A percentile compares a stretch with the other conserved stretches of the same genome.
These are phyloP conservation scores for Ophioderma brevispina DNA, from an alignment of 35 echinoderm and acorn worm species.

Conservation along the genomic window DNA sequence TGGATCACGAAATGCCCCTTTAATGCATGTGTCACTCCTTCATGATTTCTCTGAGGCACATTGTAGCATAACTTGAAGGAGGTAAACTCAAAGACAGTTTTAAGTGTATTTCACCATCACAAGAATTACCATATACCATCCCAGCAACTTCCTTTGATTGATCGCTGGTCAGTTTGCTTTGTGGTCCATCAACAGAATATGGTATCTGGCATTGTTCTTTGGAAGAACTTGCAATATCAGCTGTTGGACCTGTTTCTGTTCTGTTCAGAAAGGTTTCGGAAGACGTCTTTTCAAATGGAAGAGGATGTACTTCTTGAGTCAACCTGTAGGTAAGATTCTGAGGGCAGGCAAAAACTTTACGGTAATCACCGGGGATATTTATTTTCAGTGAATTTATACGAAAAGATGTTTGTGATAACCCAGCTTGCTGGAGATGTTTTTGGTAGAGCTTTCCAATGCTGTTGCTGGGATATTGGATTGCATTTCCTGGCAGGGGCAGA, in stretches of 20 bases:
- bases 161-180: too few species aligned
- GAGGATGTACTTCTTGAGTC: not conserved
- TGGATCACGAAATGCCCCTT: too few species aligned
- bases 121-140: too few species aligned
- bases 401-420: constrained; percentile 49
- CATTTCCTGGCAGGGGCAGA: constrained; percentile 87
- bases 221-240: too few species aligned
- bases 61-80: constrained; percentile 78
- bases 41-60: constrained; percentile 71
- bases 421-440: constrained; percentile 31
- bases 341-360: constrained; percentile 51
- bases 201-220: too few species aligned
- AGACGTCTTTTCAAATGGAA: too few species aligned
- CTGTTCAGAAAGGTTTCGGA: too few species aligned
- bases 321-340: constrained; percentile 36
- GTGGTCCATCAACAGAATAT: too few species aligned
- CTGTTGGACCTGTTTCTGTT: too few species aligned
- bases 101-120: constrained; percentile 15
- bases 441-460: constrained; percentile 44
- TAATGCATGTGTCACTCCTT: constrained; percentile 37
- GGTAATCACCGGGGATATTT: constrained; percentile 89
- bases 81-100: constrained; percentile 55
- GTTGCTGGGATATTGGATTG: constrained; percentile 65
- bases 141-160: too few species aligned
- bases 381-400: constrained; percentile 60